A percentile compares a stretch with the other conserved stretches of the same genome.
phyloP scores from a whole-genome alignment of 2,888 invertebrate genomes.

The Microctonus hyperodae region DNA sequence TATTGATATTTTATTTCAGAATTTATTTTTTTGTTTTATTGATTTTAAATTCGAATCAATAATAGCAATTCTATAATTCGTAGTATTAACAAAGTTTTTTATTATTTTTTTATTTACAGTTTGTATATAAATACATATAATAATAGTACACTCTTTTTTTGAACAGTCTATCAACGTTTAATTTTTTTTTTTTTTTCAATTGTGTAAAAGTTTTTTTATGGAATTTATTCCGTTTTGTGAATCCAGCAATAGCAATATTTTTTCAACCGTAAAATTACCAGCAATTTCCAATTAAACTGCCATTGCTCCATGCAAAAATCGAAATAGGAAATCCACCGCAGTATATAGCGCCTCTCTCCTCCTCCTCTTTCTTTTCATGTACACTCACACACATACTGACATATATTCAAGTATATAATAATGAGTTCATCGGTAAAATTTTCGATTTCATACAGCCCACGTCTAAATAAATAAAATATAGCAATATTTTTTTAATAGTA shows the following conservation, averaged over 20 bases:
- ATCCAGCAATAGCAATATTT: conserved; percentile 12
- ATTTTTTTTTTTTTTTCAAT: background rate
- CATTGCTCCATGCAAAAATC: background rate
- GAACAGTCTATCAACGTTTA: background rate
- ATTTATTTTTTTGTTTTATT: too few relatives aligned
- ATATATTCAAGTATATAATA: background rate
- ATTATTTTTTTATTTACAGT: too few relatives aligned
- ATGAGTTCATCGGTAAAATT: background rate
- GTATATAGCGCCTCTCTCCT: background rate
- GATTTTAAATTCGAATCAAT: too few relatives aligned
- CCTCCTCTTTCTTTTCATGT: background rate
- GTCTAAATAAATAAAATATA: too few relatives aligned
- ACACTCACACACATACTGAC: background rate
- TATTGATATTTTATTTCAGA: too few relatives aligned
- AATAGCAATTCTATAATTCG: too few relatives aligned
- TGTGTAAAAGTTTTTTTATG: background rate
- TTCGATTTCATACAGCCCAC: background rate
- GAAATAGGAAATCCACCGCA: background rate
- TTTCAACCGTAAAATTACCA: conserved; percentile 30
- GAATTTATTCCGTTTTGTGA: conserved; percentile 18
- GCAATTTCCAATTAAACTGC: conserved; percentile 17
- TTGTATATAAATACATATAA: too few relatives aligned
- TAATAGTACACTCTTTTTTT: too few relatives aligned
- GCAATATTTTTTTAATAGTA: too few relatives aligned
- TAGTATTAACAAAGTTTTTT: too few relatives aligned